These are phyloP conservation scores for Trachelipus rathkii DNA, from an alignment of 1,140 invertebrate genomes.

Conservation along the genomic window DNA sequence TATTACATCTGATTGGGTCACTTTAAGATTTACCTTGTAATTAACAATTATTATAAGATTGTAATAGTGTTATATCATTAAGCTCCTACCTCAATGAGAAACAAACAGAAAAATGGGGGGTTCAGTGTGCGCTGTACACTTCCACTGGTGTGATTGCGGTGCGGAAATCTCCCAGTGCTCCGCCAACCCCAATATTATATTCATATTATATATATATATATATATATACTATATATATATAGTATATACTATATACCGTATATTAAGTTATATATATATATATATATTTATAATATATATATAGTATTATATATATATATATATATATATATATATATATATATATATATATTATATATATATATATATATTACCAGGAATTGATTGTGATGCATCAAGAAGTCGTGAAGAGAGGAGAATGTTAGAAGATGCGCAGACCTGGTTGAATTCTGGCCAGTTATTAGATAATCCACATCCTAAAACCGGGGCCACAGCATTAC, in stretches of 20 bases:
- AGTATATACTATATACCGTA: too few species aligned
- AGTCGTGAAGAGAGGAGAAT: constrained; percentile 83
- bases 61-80: too few species aligned
- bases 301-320: constrained; percentile 29
- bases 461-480: constrained; percentile 68
- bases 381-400: constrained; percentile 69
- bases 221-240: constrained; percentile 27
- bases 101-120: too few species aligned
- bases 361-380: constrained; percentile 16
- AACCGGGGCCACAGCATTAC: constrained; percentile 92
- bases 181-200: too few species aligned
- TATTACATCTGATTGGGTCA: too few species aligned
- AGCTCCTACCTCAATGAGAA: too few species aligned
- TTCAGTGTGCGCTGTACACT: too few species aligned
- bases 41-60: too few species aligned
- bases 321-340: constrained; percentile 27
- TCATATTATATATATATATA: constrained; percentile 20
- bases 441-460: constrained; percentile 64
- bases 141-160: too few species aligned
- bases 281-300: constrained; percentile 24
- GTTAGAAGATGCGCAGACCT: constrained; percentile 83
- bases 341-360: constrained; percentile 29
- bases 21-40: too few species aligned
- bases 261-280: background rate
- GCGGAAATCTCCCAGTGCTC: too few species aligned